Evolutionary conservation across 2,888 invertebrate genomes (phyloP), one percentile per base, ranked within the genome.

Genomic region (Aphodius granarius): DNA sequence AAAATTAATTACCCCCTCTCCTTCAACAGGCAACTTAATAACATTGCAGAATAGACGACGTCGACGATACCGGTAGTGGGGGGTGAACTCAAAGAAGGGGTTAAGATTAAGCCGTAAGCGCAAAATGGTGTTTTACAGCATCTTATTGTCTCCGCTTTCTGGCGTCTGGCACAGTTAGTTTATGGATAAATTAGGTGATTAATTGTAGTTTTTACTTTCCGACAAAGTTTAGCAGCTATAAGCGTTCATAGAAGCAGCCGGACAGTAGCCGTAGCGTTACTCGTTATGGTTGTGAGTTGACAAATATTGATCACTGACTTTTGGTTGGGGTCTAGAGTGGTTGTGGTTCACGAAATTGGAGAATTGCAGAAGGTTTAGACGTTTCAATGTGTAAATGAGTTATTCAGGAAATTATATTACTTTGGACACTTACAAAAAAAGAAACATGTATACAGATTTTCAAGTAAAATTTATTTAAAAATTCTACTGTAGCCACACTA

Each of bases 391-490:
- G n/a, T n/a, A n/a, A n/a, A n/a, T n/a, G n/a, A n/a, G n/a, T n/a
- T n/a, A n/a, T n/a, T n/a, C n/a, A n/a, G n/a, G n/a, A n/a, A n/a
- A n/a, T n/a, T n/a, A n/a, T n/a, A n/a, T n/a, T n/a, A n/a, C n/a
- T n/a, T n/a, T n/a, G n/a, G n/a, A n/a, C n/a, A n/a, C n/a, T n/a
- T n/a, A n/a, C n/a, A n/a, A n/a, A 68, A 66, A 43, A 73, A 71
- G 22, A 22, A n/a, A 15, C 15, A 71, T 17, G 64, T 0, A 18
- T 68, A 5, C 3, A 43, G 62, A 68, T 5, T 75, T 75, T 75
- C 65, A 73, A 70, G 73, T 76, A 76, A 71, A 73, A 65, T 76
- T 76, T 73, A 73, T 76, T 76, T 73, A 71, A 76, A 76, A 76
- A 76, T 71, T 73, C 73, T 76, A 76, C 73, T 71, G 70, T 76